Percentiles rank a stretch among this genome's conserved stretches.
phyloP scores from a whole-genome alignment of 2,113 vertebrate genomes.

The Chamaetylas fuelleborni region DNA sequence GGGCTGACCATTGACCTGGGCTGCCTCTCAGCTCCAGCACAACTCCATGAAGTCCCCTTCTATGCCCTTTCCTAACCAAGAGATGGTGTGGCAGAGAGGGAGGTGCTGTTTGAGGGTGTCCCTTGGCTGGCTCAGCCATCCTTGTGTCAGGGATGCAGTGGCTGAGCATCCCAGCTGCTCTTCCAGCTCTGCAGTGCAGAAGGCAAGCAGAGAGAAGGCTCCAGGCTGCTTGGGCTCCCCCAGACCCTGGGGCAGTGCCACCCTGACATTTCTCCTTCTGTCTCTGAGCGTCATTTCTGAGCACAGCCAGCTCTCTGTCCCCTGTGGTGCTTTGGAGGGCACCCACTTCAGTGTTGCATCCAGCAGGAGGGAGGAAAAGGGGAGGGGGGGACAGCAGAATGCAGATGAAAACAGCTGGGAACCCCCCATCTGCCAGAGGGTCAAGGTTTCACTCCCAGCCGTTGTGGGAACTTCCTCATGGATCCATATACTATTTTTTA shows the following conservation, averaged over 20 bases:
- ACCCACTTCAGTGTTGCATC: fast-evolving
- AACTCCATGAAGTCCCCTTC: not conserved
- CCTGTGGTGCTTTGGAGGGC: not conserved
- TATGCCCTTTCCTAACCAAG: not conserved
- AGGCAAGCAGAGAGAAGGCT: not conserved
- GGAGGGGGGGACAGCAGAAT: not conserved
- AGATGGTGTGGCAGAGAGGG: not conserved
- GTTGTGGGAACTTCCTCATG: not conserved
- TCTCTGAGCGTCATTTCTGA: constrained; percentile 18
- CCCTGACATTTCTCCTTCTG: constrained; percentile 2
- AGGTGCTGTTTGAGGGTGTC: not conserved
- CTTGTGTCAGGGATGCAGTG: not conserved
- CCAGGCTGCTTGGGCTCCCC: not conserved
- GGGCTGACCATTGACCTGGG: not conserved
- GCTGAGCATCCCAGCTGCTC: not conserved
- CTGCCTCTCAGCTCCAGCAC: not conserved
- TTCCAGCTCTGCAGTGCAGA: fast-evolving
- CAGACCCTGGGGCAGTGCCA: not conserved
- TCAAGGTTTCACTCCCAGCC: not conserved
- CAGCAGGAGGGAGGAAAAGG: not conserved
- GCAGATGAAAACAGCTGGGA: not conserved
- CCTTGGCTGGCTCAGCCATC: fast-evolving
- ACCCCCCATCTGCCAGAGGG: not conserved
- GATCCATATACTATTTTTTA: not conserved
- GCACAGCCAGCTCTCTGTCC: not conserved